Percentiles rank a stretch among this genome's conserved stretches.
Conservation (phyloP, 2,888 invertebrate species). For the Tuberolachnus salignus region DNA sequence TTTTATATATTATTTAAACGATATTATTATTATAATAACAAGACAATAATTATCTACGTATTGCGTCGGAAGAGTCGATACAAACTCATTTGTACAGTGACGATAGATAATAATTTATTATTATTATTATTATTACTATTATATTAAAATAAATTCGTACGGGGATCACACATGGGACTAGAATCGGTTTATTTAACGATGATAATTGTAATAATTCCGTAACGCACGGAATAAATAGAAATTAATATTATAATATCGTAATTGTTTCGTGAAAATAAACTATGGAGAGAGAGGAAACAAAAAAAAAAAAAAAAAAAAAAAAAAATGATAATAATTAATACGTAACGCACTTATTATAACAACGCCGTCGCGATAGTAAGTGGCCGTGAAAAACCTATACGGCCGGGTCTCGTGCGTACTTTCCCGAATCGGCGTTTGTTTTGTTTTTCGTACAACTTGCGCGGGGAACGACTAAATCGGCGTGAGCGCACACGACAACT, state of each 20-base stretch:
- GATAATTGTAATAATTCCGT: neutral
- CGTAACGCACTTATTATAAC: neutral
- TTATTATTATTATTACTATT: no score
- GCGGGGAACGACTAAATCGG: constrained; percentile 55
- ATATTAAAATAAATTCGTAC: constrained; percentile 45
- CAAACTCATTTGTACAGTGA: constrained; percentile 9
- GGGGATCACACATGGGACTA: constrained; percentile 50
- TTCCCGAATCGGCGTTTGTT: constrained; percentile 20
- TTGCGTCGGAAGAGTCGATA: neutral
- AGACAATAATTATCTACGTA: no score
- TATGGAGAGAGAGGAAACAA: no score
- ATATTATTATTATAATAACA: neutral
- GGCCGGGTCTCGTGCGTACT: neutral
- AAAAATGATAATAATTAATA: no score
- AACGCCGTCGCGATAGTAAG: no score
- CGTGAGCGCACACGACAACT: constrained; percentile 56
- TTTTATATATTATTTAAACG: neutral
- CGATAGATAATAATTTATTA: neutral
- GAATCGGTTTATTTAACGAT: constrained; percentile 23
- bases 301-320: no score
- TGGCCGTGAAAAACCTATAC: no score
- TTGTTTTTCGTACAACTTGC: neutral
- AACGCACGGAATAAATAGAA: neutral
- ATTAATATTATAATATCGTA: no score
- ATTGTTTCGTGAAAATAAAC: neutral